These are phyloP conservation scores for Cristatella mucedo DNA, from an alignment of 2,888 invertebrate species.

Conservation along the genomic window DNA sequence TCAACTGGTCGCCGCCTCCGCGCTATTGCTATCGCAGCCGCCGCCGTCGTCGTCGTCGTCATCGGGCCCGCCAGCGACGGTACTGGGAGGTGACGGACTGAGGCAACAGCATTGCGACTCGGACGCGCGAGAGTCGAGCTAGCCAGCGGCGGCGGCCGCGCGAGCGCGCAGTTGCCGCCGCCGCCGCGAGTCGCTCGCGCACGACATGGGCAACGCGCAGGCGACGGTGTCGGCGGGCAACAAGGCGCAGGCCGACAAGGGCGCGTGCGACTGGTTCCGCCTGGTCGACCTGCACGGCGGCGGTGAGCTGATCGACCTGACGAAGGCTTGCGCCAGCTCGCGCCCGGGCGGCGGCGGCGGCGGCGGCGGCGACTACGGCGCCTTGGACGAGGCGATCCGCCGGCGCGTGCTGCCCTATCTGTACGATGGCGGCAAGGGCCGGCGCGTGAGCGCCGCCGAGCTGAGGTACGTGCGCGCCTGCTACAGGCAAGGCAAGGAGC, in stretches of 20 bases:
- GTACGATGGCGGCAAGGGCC: slow-evolving; percentile 80
- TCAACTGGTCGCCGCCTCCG: too few species aligned
- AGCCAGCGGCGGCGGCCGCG: too few species aligned
- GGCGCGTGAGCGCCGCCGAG: slow-evolving; percentile 73
- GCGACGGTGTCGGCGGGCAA: slow-evolving; percentile 6
- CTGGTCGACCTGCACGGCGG: not conserved
- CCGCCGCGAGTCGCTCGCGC: too few species aligned
- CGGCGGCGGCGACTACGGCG: slow-evolving; percentile 36
- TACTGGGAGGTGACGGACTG: too few species aligned
- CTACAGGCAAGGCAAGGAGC: slow-evolving; percentile 54
- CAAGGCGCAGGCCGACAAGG: slow-evolving; percentile 5
- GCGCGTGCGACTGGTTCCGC: slow-evolving; percentile 4
- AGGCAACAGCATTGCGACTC: too few species aligned
- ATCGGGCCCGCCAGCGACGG: too few species aligned
- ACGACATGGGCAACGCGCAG: slow-evolving; percentile 7
- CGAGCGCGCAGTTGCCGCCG: too few species aligned
- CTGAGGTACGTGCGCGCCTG: slow-evolving; percentile 68
- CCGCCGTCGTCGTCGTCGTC: too few species aligned
- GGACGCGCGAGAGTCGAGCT: too few species aligned
- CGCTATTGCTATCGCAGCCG: too few species aligned
- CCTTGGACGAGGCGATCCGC: slow-evolving; percentile 78
- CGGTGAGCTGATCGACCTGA: slow-evolving; percentile 11
- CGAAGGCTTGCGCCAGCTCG: slow-evolving; percentile 18
- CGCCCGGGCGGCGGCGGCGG: not conserved
- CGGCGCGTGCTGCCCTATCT: slow-evolving; percentile 70